Conservation (phyloP, 2,797 vertebrate species). For the Liasis olivaceus region DNA sequence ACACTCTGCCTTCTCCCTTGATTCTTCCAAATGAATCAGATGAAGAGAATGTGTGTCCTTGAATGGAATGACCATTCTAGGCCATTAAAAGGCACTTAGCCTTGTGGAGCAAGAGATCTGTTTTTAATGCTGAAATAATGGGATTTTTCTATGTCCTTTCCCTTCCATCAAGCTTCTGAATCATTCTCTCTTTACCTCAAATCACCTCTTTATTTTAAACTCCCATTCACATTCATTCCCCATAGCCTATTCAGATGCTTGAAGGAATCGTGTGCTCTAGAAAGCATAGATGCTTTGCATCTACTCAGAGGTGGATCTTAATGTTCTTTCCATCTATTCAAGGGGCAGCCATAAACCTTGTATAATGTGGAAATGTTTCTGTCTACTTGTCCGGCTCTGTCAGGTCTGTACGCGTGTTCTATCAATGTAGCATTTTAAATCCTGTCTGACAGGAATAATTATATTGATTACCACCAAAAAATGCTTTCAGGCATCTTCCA, state of each 20-base stretch:
- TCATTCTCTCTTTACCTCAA: constrained; percentile 7
- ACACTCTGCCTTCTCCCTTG: neutral
- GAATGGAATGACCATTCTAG: neutral
- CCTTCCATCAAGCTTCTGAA: neutral
- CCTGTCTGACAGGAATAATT: neutral
- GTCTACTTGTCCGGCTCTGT: neutral
- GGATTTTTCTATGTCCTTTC: neutral
- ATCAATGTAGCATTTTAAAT: neutral
- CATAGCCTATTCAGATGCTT: neutral
- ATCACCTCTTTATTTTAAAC: constrained; percentile 2
- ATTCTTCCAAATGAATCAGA: neutral
- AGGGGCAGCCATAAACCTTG: neutral
- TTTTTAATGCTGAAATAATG: constrained; percentile 23
- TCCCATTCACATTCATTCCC: neutral
- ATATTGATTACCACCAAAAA: neutral
- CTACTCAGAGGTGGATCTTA: neutral
- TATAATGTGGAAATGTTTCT: neutral
- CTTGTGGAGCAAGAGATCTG: neutral
- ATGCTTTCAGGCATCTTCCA: neutral
- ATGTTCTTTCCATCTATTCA: neutral
- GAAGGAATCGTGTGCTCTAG: neutral
- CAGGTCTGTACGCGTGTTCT: neutral
- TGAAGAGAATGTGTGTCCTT: neutral
- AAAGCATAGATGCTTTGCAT: neutral
- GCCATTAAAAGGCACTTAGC: constrained; percentile 10